Percentiles rank a stretch among this genome's conserved stretches.
These are phyloP conservation scores for Euura saliciscinereae DNA, from an alignment of 1,140 invertebrate genomes.

Conservation along the genomic window DNA sequence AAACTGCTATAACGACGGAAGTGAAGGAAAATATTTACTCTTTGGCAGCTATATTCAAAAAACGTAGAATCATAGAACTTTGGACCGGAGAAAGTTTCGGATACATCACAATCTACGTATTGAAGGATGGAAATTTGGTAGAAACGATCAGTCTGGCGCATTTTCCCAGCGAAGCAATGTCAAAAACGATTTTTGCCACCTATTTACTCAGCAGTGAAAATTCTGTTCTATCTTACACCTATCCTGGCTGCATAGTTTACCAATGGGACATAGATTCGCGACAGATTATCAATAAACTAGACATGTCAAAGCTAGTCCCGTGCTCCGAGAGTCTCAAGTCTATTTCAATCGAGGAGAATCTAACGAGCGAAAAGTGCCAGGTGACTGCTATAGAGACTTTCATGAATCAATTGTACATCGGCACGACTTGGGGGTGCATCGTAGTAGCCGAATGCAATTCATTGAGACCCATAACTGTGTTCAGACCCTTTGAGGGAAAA, in stretches of 20 bases:
- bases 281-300: conserved; percentile 78
- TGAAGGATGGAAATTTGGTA: conserved; percentile 54
- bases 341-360: conserved; percentile 88
- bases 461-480: conserved; percentile 86
- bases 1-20: conserved; percentile 43
- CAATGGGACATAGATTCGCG: conserved; percentile 77
- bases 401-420: conserved; percentile 79
- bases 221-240: conserved; percentile 79
- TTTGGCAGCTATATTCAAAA: conserved; percentile 46
- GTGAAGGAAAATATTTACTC: conserved; percentile 47
- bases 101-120: conserved; percentile 72
- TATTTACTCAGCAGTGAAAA: conserved; percentile 58
- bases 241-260: conserved; percentile 80
- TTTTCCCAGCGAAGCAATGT: conserved; percentile 33
- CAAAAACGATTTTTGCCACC: conserved; percentile 53
- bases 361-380: conserved; percentile 79
- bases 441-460: conserved; percentile 83
- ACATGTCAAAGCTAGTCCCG: conserved; percentile 90
- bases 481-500: conserved; percentile 88
- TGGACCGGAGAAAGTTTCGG: conserved; percentile 82
- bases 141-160: conserved; percentile 46
- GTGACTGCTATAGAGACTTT: conserved; percentile 80
- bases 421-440: conserved; percentile 91
- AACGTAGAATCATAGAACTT: conserved; percentile 48
- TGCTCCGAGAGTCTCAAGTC: conserved; percentile 92